Evolutionary conservation across 2,113 vertebrate species (phyloP).

Genomic region (Prunella fulvescens): DNA sequence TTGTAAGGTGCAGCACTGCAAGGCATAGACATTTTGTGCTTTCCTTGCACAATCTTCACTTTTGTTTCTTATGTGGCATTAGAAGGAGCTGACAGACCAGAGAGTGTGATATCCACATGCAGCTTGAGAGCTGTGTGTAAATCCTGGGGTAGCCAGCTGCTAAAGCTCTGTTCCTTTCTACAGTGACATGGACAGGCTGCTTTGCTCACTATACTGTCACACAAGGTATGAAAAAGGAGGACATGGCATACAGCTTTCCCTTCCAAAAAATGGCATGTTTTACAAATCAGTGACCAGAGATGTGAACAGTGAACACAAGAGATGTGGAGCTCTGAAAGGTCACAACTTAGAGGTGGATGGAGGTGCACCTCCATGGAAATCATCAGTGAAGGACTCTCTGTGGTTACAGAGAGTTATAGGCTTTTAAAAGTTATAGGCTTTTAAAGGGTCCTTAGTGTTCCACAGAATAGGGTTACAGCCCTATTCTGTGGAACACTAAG

Average conservation of each 20-base stretch:
- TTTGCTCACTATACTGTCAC: neutral
- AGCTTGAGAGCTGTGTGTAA: fast-evolving
- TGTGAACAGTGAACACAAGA: neutral
- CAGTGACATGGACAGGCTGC: neutral
- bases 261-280: neutral
- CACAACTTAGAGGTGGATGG: neutral
- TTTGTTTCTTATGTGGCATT: neutral
- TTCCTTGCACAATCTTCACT: neutral
- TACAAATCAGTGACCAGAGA: neutral
- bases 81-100: neutral
- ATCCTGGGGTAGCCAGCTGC: neutral
- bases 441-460: too few species aligned
- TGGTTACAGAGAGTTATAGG: too few species aligned
- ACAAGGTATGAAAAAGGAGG: neutral
- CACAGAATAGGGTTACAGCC: neutral
- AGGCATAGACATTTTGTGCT: neutral
- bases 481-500: neutral
- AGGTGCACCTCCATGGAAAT: neutral
- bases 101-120: neutral
- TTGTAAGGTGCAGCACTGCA: neutral
- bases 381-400: neutral
- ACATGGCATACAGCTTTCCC: neutral
- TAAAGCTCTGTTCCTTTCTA: neutral
- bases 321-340: neutral
- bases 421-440: too few species aligned